A percentile compares a stretch with the other conserved stretches of the same genome.
phyloP scores from a whole-genome alignment of 2,888 invertebrate genomes.

The Erebia epiphron region DNA sequence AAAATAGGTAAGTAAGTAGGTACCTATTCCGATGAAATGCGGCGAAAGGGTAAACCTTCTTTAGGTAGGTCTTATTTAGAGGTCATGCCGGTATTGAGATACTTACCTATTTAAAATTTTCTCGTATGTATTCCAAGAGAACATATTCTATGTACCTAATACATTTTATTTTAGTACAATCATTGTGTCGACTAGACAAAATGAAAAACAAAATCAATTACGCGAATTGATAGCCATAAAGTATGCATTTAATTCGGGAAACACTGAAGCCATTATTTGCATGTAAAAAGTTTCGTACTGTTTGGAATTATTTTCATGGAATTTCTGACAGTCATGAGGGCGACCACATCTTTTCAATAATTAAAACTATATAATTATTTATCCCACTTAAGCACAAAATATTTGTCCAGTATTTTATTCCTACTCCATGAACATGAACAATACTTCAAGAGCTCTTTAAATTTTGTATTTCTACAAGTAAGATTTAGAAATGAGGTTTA shows the following conservation, averaged over 20 bases:
- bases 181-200: background rate
- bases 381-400: conserved; percentile 29
- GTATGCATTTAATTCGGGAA: background rate
- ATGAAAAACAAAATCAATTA: conserved; percentile 12
- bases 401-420: background rate
- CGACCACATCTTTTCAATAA: conserved; percentile 33
- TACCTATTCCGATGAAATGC: too few relatives aligned
- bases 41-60: too few relatives aligned
- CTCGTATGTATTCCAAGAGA: too few relatives aligned
- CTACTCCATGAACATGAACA: too few relatives aligned
- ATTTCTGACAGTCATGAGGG: conserved; percentile 11
- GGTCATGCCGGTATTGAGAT: too few relatives aligned
- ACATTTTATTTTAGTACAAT: too few relatives aligned
- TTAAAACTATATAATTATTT: conserved; percentile 43
- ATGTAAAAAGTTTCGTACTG: conserved; percentile 8
- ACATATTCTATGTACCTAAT: too few relatives aligned
- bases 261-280: background rate
- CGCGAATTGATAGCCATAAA: conserved; percentile 1
- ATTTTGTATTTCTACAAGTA: too few relatives aligned
- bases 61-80: too few relatives aligned
- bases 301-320: background rate
- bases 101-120: too few relatives aligned
- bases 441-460: too few relatives aligned
- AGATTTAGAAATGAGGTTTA: background rate
- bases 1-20: too few relatives aligned